These are phyloP conservation scores for Percopsis transmontana DNA, from an alignment of 2,113 vertebrate species.

Conservation along the genomic window DNA sequence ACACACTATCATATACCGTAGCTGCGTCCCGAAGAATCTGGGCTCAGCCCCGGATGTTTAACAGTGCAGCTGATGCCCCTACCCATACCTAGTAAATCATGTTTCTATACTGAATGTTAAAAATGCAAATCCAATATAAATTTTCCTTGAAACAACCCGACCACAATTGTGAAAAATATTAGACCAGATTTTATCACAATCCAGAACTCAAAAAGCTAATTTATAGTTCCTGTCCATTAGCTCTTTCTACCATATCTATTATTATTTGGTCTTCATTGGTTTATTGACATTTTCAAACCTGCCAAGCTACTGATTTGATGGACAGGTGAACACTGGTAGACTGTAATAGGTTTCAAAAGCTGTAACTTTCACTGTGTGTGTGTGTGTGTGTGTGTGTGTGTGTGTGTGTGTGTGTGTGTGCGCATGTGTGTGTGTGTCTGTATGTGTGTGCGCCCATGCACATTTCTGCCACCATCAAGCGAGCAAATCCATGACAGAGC, in stretches of 20 bases:
- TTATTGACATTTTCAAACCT: neutral
- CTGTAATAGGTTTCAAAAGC: conserved; percentile 32
- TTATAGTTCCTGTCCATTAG: too few species aligned
- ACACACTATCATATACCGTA: too few species aligned
- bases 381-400: neutral
- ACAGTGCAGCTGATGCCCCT: too few species aligned
- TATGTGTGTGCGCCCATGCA: conserved; percentile 6
- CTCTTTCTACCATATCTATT: neutral
- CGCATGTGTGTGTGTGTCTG: neutral
- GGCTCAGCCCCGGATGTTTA: too few species aligned
- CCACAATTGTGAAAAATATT: too few species aligned
- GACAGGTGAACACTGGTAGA: conserved; percentile 22
- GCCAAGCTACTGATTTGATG: conserved; percentile 21
- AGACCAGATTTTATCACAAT: too few species aligned
- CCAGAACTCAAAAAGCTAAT: too few species aligned
- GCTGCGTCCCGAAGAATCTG: too few species aligned
- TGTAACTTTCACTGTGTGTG: neutral
- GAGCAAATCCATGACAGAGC: conserved; percentile 39
- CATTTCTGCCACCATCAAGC: neutral
- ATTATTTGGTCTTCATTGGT: neutral
- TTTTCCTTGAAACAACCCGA: too few species aligned
- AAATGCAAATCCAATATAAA: too few species aligned
- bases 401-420: neutral
- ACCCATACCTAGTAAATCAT: too few species aligned
- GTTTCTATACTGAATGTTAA: too few species aligned